A percentile compares a stretch with the other conserved stretches of the same genome.
phyloP scores from a whole-genome alignment of 2,113 vertebrate genomes.

The Clarias magur region DNA sequence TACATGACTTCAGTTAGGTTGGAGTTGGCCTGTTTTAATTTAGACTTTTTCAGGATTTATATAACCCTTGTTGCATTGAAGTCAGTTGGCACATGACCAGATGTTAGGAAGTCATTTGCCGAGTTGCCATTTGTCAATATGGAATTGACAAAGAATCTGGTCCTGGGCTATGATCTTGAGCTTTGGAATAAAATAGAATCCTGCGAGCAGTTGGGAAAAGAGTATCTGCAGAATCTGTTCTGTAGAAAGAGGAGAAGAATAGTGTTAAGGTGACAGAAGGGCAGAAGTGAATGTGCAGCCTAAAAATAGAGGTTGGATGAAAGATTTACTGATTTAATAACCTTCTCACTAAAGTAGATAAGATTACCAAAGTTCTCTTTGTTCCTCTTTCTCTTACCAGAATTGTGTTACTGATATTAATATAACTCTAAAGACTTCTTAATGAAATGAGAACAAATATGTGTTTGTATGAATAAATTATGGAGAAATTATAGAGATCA shows the following conservation, averaged over 20 bases:
- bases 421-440: not conserved
- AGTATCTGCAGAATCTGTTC: not conserved
- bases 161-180: not conserved
- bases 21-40: not conserved
- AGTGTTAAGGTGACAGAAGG: not conserved
- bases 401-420: not conserved
- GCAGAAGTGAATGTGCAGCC: not conserved
- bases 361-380: not conserved
- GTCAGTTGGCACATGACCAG: not conserved
- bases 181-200: not conserved
- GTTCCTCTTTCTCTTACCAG: not conserved
- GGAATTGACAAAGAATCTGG: not conserved
- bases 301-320: not conserved
- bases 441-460: not conserved
- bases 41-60: not conserved
- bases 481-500: not conserved
- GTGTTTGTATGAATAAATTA: slow-evolving; percentile 15
- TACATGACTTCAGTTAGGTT: not conserved
- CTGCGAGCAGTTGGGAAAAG: not conserved
- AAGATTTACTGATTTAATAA: not conserved
- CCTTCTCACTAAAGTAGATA: not conserved
- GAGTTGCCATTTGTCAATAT: not conserved
- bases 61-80: not conserved
- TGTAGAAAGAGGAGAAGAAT: not conserved
- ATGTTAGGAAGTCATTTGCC: not conserved